These are phyloP conservation scores for Euwallacea fornicatus DNA, from an alignment of 1,140 invertebrate genomes.

Conservation along the genomic window DNA sequence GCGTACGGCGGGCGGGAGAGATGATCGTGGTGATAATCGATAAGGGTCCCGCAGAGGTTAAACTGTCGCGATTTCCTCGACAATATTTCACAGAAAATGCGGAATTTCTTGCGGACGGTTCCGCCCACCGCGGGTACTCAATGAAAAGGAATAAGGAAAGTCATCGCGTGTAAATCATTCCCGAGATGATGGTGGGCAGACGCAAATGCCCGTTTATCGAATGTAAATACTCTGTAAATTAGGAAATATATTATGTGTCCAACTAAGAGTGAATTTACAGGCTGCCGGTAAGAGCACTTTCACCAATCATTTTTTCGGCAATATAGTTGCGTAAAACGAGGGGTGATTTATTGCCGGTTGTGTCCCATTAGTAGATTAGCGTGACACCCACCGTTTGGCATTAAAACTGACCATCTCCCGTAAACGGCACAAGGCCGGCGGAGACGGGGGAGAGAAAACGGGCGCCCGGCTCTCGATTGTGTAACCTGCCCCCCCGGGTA, in stretches of 20 bases:
- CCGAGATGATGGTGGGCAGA: conserved; percentile 11
- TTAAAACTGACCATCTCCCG: no score
- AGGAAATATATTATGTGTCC: conserved; percentile 5
- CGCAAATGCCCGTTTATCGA: conserved; percentile 8
- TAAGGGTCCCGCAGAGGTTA: no score
- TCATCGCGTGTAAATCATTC: conserved; percentile 9
- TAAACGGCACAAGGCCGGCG: not conserved
- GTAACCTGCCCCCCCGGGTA: conserved; percentile 9
- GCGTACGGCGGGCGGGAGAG: no score
- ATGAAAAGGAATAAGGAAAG: conserved; percentile 13
- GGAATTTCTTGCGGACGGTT: conserved; percentile 3
- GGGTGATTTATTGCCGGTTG: not conserved
- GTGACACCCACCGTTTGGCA: no score
- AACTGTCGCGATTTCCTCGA: conserved; percentile 5
- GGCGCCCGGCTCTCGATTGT: conserved; percentile 16
- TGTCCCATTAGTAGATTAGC: no score
- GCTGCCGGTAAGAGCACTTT: not conserved
- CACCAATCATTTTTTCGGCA: not conserved
- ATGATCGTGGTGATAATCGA: no score
- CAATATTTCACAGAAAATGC: not conserved
- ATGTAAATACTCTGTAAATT: conserved; percentile 14
- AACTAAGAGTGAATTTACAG: conserved; percentile 9
- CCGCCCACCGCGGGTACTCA: conserved; percentile 1
- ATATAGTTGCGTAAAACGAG: not conserved
- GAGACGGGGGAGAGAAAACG: not conserved